phyloP scores from a whole-genome alignment of 1,140 invertebrate species.

The Drosophila murphyi region DNA sequence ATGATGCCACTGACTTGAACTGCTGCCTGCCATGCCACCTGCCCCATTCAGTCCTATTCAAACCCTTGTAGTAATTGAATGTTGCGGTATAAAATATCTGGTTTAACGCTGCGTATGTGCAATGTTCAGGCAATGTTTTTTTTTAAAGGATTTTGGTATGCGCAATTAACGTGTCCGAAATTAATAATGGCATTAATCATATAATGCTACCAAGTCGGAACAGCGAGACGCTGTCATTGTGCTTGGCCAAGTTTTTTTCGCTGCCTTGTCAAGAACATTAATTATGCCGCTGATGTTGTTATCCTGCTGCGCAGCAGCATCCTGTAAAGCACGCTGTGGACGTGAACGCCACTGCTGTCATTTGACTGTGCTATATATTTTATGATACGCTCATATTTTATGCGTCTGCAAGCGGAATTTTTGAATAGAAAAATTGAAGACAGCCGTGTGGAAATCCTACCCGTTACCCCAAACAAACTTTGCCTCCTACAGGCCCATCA shows the following conservation, averaged over 20 bases:
- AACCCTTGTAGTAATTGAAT: conserved; percentile 61
- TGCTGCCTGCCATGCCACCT: conserved; percentile 19
- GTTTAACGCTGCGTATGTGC: conserved; percentile 67
- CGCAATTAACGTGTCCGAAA: conserved; percentile 69
- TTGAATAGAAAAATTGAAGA: conserved; percentile 41
- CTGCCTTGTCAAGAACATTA: conserved; percentile 63
- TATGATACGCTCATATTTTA: conserved; percentile 63
- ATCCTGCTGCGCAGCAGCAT: conserved; percentile 36
- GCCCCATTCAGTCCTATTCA: not conserved
- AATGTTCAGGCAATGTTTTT: conserved; percentile 48
- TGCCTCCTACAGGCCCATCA: not conserved
- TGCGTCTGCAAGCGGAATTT: conserved; percentile 46
- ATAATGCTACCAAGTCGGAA: not conserved
- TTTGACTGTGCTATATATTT: not conserved
- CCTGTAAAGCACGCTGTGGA: not conserved
- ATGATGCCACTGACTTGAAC: conserved; percentile 66
- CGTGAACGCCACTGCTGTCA: not conserved
- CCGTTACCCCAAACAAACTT: not conserved
- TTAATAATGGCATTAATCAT: conserved; percentile 77
- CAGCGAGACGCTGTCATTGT: not conserved
- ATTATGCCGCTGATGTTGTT: conserved; percentile 54
- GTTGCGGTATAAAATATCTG: conserved; percentile 17
- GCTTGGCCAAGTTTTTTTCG: conserved; percentile 2
- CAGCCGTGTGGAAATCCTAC: conserved; percentile 11
- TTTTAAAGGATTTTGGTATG: conserved; percentile 60